Evolutionary conservation across 2,888 invertebrate species (phyloP).

Genomic region (Herminia tarsipennalis): DNA sequence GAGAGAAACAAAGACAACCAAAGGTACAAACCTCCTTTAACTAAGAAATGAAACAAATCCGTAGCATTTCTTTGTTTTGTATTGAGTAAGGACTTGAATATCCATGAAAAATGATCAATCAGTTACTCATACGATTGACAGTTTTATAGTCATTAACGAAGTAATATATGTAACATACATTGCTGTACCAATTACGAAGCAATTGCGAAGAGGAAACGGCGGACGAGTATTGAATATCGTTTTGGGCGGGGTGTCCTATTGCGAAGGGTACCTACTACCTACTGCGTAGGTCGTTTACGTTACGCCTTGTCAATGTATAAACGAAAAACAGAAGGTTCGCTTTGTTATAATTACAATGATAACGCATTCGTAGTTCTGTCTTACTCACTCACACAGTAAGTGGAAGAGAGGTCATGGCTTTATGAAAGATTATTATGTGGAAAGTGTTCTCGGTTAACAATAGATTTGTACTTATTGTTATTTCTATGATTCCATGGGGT

Average conservation of each 20-base stretch:
- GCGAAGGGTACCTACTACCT: constrained; percentile 40
- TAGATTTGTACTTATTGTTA: too few species aligned
- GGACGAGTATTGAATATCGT: constrained; percentile 45
- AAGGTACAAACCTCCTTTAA: too few species aligned
- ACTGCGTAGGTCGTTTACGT: constrained; percentile 31
- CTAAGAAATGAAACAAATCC: too few species aligned
- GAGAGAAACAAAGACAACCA: too few species aligned
- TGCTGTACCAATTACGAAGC: constrained; percentile 36
- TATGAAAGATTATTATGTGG: too few species aligned
- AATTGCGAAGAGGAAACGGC: constrained; percentile 28
- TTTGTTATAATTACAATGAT: not conserved
- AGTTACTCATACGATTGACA: not conserved
- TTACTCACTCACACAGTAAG: too few species aligned
- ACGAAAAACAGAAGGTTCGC: constrained; percentile 17
- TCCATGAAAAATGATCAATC: constrained; percentile 1
- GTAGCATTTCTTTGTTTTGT: too few species aligned
- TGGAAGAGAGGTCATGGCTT: too few species aligned
- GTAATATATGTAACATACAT: constrained; percentile 20
- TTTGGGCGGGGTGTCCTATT: constrained; percentile 29
- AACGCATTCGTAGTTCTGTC: too few species aligned
- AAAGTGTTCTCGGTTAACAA: too few species aligned
- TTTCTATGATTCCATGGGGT: too few species aligned
- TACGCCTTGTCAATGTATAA: constrained; percentile 24
- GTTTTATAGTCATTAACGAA: not conserved
- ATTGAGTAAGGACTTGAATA: too few species aligned